Base-by-base conservation (phyloP, 1,140 invertebrate species). In the Coenobita brevimanus region DNA sequence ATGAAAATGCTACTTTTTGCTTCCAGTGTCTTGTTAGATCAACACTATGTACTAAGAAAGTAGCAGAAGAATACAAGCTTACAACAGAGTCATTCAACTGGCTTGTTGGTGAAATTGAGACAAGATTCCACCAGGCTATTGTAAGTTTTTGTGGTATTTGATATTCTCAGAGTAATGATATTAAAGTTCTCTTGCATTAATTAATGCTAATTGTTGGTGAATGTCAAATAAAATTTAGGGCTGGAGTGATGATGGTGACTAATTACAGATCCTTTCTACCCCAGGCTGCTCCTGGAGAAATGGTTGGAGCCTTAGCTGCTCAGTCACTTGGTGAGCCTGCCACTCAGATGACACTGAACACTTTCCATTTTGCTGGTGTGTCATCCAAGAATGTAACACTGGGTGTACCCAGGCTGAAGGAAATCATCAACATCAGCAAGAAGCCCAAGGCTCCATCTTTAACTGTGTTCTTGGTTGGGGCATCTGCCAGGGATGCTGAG, bases 331-430 rank as follows among this genome's bases (percentile, higher is more conserved):
- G 99, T 91, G 99, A 99, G 93, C 99, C 99, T 27, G 99, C 99
- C 87, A 99, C 99, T 90, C 99, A 99, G 94, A 99, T 99, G 99
- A 99, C 99, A 93, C 93, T 99, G 92, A 99, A 99, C 93, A 99
- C 99, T 94, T 99, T 99, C 96, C 99, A 99, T 94, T 99, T 99
- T 94, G 99, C 99, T 94, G 99, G 99, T 95, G 99, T 99, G 89
- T 99, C 99, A 0, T 99, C 99, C 6, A 99, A 99, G 93, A 99
- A 99, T 94, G 99, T 99, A 94, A 99, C 99, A 0, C 95, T 99
- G 62, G 99, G 99, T 95, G 99, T 99, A 84, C 99, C 99, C 2
- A 89, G 91, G 50, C 90, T 91, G 6, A 95, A 96, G 93, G 99
- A 99, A 96, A 99, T 99, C 92, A 99, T 99, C 91, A 99, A 99